Conservation (phyloP, 2,113 vertebrate species). For the Baryphthengus martii region DNA sequence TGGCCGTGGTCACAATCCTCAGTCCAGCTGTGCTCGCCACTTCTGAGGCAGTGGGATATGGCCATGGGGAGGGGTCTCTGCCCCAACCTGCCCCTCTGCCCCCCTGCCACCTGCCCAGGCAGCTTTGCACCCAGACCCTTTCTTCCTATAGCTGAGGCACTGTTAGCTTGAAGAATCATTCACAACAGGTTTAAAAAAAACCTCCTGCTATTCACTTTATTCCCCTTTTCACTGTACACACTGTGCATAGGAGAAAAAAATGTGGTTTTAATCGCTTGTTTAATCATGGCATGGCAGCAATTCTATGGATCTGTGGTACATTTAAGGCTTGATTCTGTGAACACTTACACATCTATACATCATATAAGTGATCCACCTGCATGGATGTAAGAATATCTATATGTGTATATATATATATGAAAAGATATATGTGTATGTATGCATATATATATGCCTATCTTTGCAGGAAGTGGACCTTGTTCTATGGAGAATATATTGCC, state of each 20-base stretch:
- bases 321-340: not conserved
- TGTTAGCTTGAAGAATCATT: not conserved
- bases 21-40: accelerated
- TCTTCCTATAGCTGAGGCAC: not conserved
- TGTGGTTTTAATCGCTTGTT: not conserved
- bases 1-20: not conserved
- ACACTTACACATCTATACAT: not conserved
- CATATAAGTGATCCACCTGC: not conserved
- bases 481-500: not conserved
- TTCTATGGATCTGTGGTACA: accelerated
- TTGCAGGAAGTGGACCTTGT: not conserved
- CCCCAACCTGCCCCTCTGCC: not conserved
- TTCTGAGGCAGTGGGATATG: not conserved
- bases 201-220: not conserved
- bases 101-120: accelerated
- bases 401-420: no score
- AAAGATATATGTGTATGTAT: not conserved
- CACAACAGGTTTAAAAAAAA: not conserved
- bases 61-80: not conserved
- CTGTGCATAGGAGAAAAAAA: no score
- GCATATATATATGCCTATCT: not conserved
- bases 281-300: not conserved
- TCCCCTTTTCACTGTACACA: not conserved
- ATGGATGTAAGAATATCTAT: not conserved
- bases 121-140: accelerated